A percentile compares a stretch with the other conserved stretches of the same genome.
These are phyloP conservation scores for Parnassius orleans DNA, from an alignment of 2,888 invertebrate species.

Conservation along the genomic window DNA sequence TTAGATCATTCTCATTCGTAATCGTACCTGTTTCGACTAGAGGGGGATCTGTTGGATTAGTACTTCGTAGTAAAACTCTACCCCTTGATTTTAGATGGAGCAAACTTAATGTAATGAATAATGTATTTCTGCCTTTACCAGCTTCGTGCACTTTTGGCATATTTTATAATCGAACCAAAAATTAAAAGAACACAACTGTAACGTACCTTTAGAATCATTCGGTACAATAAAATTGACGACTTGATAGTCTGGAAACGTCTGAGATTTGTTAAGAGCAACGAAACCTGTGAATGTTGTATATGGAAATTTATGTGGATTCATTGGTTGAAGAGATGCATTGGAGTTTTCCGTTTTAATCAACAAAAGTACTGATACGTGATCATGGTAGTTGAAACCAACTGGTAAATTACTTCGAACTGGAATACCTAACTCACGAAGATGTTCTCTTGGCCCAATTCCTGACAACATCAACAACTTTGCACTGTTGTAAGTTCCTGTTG, in stretches of 20 bases:
- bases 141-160: constrained; percentile 39
- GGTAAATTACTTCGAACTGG: constrained; percentile 41
- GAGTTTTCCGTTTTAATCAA: constrained; percentile 30
- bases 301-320: constrained; percentile 28
- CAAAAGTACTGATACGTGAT: constrained; percentile 35
- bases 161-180: constrained; percentile 58
- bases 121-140: constrained; percentile 34
- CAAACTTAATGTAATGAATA: constrained; percentile 31
- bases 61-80: constrained; percentile 39
- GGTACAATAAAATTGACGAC: constrained; percentile 30
- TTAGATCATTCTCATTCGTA: constrained; percentile 41
- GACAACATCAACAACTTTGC: constrained; percentile 49
- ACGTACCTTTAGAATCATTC: constrained; percentile 17
- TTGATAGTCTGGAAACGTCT: constrained; percentile 41
- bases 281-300: constrained; percentile 34
- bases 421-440: constrained; percentile 39
- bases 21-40: constrained; percentile 42
- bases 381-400: constrained; percentile 46
- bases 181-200: constrained; percentile 55
- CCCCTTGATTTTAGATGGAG: constrained; percentile 62
- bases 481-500: constrained; percentile 45
- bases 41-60: constrained; percentile 44
- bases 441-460: constrained; percentile 46
- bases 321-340: not conserved
- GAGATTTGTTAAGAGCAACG: constrained; percentile 37